phyloP scores from a whole-genome alignment of 2,888 invertebrate genomes.

The Kuschelorhynchus macadamiae region DNA sequence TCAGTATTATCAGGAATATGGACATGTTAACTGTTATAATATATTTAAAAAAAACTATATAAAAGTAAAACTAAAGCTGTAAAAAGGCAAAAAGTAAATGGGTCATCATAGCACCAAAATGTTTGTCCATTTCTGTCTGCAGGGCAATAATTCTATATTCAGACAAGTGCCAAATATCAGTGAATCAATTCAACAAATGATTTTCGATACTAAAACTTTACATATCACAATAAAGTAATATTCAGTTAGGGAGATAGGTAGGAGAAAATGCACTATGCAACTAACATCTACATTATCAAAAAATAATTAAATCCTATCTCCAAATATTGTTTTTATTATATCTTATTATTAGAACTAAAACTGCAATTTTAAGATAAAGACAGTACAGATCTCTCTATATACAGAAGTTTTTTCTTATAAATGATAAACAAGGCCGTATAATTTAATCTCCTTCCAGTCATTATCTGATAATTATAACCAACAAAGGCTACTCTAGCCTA shows the following conservation, averaged over 20 bases:
- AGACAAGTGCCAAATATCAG: too few relatives aligned
- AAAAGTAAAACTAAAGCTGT: too few relatives aligned
- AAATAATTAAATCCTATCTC: conserved; percentile 19
- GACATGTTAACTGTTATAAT: too few relatives aligned
- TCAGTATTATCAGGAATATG: too few relatives aligned
- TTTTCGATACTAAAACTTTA: conserved; percentile 35
- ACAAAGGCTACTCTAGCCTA: too few relatives aligned
- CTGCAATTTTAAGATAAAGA: background rate
- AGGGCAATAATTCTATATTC: too few relatives aligned
- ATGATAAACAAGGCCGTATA: background rate
- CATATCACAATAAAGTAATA: conserved; percentile 45
- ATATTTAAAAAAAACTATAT: too few relatives aligned
- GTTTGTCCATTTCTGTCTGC: too few relatives aligned
- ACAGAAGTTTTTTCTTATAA: conserved; percentile 6
- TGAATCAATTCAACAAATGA: conserved; percentile 13
- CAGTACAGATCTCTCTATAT: conserved; percentile 14
- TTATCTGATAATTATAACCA: background rate
- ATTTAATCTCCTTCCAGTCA: conserved; percentile 2
- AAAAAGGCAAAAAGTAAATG: too few relatives aligned
- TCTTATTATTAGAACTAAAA: background rate
- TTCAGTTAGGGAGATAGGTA: conserved; percentile 17
- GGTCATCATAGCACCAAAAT: too few relatives aligned
- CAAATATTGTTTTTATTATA: conserved; percentile 2
- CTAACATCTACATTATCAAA: conserved; percentile 14
- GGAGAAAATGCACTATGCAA: conserved; percentile 1